A percentile compares a stretch with the other conserved stretches of the same genome.
These are phyloP conservation scores for Caenorhabditis elegans DNA, from an alignment of 1,140 invertebrate genomes.

Conservation along the genomic window WBcel235 BX284604.4:13473001-13473500, in stretches of 20 bases:
- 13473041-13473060: too few species aligned
- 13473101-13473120: constrained; percentile 42
- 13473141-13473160: constrained; percentile 27
- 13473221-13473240: constrained; percentile 42
- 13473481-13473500: constrained; percentile 51
- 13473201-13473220: constrained; percentile 41
- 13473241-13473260: constrained; percentile 51
- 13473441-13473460: constrained; percentile 54
- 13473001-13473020: too few species aligned
- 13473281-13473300: constrained; percentile 54
- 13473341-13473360: constrained; percentile 51
- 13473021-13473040: too few species aligned
- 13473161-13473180: constrained; percentile 53
- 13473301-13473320: constrained; percentile 59
- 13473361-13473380: constrained; percentile 55
- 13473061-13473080: background rate
- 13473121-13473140: constrained; percentile 47
- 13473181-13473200: constrained; percentile 59
- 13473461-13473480: constrained; percentile 52
- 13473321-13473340: constrained; percentile 56
- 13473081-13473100: background rate
- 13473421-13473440: constrained; percentile 55
- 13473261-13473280: constrained; percentile 56
- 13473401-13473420: constrained; percentile 54
- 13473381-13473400: constrained; percentile 62